Evolutionary conservation across 2,113 vertebrate genomes (phyloP), one percentile per base, ranked within the genome.

Genomic region (Glareola pratincola): DNA sequence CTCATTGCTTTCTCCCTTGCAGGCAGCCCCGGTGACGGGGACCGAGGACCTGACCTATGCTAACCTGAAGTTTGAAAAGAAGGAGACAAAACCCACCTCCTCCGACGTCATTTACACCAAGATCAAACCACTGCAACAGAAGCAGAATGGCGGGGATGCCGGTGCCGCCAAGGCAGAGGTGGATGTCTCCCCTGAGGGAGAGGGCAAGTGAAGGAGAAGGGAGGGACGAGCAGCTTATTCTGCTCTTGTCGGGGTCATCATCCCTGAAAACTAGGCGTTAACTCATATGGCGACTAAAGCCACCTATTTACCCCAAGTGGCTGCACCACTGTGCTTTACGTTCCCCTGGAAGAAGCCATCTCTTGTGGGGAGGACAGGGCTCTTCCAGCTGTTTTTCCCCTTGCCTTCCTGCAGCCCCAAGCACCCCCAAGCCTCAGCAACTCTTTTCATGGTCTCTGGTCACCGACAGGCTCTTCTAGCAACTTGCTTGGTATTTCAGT

Each of bases 31-130:
- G 0, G 64, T 45, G 68, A 60, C 45, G 47, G 66, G 30, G 23
- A 47, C 32, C 0, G 34, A 92, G 62, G 94, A 94, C 21, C 32
- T 81, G 71, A 94, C 83, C 71, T 96, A 94, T 4, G 67, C 56
- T 62, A 85, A 71, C 47, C 79, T 96, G 78, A 75, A 57, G 21
- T 96, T 96, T 75, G 86, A 94, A 59, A 71, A 84, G 54, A 77
- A 68, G 12, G 69, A 16, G 27, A 67, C 30, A 34, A 59, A 36
- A 23, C 19, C 41, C 21, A 0, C 62, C 13, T 19, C 75, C 32
- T 82, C 69, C 3, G 20, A 82, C 0, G 6, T 91, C 1, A 10
- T 91, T 73, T 96, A 95, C 83, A 82, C 56, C 0, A 51, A 91
- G 62, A 37, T 94, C 51, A 95, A 91, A 66, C 74, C 34, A 74